A percentile compares a stretch with the other conserved stretches of the same genome.
Evolutionary conservation across 2,888 invertebrate genomes (phyloP).

Genomic region (Diaphora mendica): DNA sequence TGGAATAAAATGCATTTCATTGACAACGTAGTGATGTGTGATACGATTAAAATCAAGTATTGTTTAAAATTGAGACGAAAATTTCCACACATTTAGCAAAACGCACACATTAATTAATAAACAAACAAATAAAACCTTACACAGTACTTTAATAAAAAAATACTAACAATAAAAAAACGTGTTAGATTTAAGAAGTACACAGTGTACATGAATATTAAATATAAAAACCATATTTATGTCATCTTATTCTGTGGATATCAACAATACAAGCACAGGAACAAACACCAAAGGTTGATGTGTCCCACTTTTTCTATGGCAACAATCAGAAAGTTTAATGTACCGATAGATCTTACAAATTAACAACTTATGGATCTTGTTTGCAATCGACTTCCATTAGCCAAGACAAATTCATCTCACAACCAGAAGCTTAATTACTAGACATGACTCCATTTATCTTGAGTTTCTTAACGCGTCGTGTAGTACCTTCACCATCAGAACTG

Average conservation of each 20-base stretch:
- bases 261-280: conserved; percentile 44
- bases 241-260: conserved; percentile 43
- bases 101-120: not conserved
- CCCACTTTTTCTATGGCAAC: not conserved
- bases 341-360: not conserved
- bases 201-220: not conserved
- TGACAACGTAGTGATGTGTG: not conserved
- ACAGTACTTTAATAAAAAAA: not conserved
- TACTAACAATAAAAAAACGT: not conserved
- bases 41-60: not conserved
- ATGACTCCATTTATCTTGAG: conserved; percentile 87
- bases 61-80: not conserved
- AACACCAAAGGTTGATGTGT: conserved; percentile 5
- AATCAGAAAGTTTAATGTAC: not conserved
- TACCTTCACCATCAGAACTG: conserved; percentile 86
- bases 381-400: conserved; percentile 27
- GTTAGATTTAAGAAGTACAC: not conserved
- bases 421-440: conserved; percentile 53
- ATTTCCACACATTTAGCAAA: not conserved
- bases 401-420: conserved; percentile 49
- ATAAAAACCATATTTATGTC: conserved; percentile 18
- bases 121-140: not conserved
- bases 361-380: not conserved
- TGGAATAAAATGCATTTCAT: not conserved
- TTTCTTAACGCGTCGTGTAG: conserved; percentile 88